phyloP scores from a whole-genome alignment of 2,888 invertebrate species.

The Caenorhabditis sulstoni region DNA sequence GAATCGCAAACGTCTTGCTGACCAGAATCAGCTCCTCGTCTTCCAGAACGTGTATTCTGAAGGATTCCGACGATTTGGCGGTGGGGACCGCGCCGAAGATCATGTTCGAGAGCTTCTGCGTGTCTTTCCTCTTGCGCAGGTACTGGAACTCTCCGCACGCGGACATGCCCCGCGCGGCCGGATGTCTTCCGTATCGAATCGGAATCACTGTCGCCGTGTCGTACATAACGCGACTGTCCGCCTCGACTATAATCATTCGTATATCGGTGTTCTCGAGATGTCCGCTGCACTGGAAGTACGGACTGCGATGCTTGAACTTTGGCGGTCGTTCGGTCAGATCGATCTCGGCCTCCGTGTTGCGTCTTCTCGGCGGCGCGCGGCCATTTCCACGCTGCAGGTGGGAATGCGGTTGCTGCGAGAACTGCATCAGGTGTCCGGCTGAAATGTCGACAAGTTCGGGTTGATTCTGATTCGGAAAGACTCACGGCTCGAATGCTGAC shows the following conservation, averaged over 20 bases:
- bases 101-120: slow-evolving; percentile 61
- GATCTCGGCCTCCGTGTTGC: background rate
- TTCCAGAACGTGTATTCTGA: slow-evolving; percentile 73
- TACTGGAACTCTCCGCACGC: slow-evolving; percentile 55
- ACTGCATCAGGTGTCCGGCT: background rate
- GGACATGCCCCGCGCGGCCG: background rate
- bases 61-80: slow-evolving; percentile 62
- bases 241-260: slow-evolving; percentile 48
- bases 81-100: slow-evolving; percentile 73
- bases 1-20: slow-evolving; percentile 70
- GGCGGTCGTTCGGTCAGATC: slow-evolving; percentile 21
- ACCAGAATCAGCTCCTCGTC: slow-evolving; percentile 66
- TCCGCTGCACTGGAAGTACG: background rate
- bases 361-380: background rate
- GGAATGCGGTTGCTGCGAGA: background rate
- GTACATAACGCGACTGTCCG: slow-evolving; percentile 59
- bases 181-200: slow-evolving; percentile 22
- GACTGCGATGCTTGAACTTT: slow-evolving; percentile 23
- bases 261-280: slow-evolving; percentile 1
- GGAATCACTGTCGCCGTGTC: slow-evolving; percentile 67
- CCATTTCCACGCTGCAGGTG: background rate
- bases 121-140: slow-evolving; percentile 47
- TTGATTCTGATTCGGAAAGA: no score
- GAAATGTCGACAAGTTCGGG: background rate
- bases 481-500: background rate